These are phyloP conservation scores for Silvanus unidentatus DNA, from an alignment of 2,888 invertebrate genomes.

Conservation along the genomic window DNA sequence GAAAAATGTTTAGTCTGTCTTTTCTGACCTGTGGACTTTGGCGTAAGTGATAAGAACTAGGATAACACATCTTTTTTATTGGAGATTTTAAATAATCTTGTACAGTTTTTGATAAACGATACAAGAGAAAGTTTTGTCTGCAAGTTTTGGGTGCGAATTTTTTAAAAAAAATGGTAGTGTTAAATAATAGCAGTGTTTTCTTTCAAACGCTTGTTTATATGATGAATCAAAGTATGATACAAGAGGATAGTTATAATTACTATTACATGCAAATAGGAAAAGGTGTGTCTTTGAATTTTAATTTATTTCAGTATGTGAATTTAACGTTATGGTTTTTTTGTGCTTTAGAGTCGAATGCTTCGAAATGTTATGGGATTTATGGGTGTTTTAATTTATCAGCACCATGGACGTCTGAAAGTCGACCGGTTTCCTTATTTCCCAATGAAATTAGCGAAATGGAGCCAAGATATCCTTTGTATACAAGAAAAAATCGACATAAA, in stretches of 20 bases:
- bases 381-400: constrained; percentile 74
- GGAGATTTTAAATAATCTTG: constrained; percentile 6
- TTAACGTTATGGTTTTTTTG: background rate
- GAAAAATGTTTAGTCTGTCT: constrained; percentile 14
- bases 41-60: constrained; percentile 20
- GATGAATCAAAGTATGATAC: constrained; percentile 37
- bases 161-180: constrained; percentile 24
- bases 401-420: constrained; percentile 71
- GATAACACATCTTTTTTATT: constrained; percentile 21
- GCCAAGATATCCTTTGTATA: constrained; percentile 58
- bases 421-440: constrained; percentile 77
- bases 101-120: too few species aligned
- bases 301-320: background rate
- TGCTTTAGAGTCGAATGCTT: constrained; percentile 35
- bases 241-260: constrained; percentile 39
- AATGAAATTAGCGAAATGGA: constrained; percentile 65
- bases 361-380: constrained; percentile 69
- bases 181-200: constrained; percentile 33
- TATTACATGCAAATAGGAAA: constrained; percentile 43
- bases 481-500: constrained; percentile 47
- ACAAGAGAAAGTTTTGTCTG: too few species aligned
- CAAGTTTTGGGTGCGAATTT: background rate
- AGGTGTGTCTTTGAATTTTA: constrained; percentile 31
- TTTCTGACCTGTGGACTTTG: constrained; percentile 32
- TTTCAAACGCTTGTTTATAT: constrained; percentile 37